phyloP scores from a whole-genome alignment of 1,140 invertebrate genomes.

The Drosophila hydei region DNA sequence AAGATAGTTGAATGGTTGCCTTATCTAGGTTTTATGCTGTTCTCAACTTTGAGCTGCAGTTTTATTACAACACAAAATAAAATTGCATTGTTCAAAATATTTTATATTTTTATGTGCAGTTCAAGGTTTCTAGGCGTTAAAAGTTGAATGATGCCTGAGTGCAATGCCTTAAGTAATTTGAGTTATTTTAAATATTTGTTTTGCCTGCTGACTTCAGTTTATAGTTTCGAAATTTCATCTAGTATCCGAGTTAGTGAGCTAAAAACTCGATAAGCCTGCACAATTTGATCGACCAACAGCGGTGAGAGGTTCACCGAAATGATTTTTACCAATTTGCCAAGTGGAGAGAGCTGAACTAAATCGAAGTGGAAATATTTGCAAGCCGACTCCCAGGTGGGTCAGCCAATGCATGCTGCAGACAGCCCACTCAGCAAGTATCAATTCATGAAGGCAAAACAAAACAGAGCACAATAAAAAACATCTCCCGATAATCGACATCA shows the following conservation, averaged over 20 bases:
- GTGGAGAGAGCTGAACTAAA: slow-evolving; percentile 58
- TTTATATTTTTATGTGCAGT: too few species aligned
- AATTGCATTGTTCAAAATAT: too few species aligned
- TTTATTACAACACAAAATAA: too few species aligned
- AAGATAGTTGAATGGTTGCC: too few species aligned
- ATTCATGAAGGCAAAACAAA: slow-evolving; percentile 10
- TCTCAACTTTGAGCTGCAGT: too few species aligned
- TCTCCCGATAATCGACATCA: background rate
- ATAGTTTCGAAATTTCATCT: slow-evolving; percentile 2
- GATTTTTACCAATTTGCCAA: slow-evolving; percentile 61
- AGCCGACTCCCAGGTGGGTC: slow-evolving; percentile 15
- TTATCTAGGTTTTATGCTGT: too few species aligned
- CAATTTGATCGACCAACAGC: slow-evolving; percentile 41
- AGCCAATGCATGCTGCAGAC: slow-evolving; percentile 1
- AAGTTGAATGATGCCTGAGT: too few species aligned
- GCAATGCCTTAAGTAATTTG: background rate
- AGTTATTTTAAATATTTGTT: slow-evolving; percentile 1
- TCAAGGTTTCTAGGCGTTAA: too few species aligned
- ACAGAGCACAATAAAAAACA: slow-evolving; percentile 4
- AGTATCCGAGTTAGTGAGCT: slow-evolving; percentile 12
- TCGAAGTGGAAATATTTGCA: slow-evolving; percentile 58
- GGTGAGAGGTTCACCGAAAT: slow-evolving; percentile 50
- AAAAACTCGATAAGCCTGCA: slow-evolving; percentile 23
- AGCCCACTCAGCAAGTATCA: slow-evolving; percentile 5
- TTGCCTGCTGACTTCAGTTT: slow-evolving; percentile 6